Base-by-base conservation (phyloP, 2,113 vertebrate genomes). In the Hypanus sabinus region DNA sequence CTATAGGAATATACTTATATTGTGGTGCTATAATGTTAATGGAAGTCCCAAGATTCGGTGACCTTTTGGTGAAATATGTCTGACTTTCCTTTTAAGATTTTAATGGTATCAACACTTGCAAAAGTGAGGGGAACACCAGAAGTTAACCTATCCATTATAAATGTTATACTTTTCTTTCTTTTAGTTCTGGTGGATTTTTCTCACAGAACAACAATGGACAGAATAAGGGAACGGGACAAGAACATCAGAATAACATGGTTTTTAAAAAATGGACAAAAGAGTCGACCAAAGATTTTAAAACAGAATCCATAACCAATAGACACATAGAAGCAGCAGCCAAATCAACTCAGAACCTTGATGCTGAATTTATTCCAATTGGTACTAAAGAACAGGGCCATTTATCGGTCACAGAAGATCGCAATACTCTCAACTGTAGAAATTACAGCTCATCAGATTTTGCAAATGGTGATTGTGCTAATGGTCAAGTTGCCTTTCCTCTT, bases 151-250 rank as follows among this genome's bases (percentile, higher is more conserved):
- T 30, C 60, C 85, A 20, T 65, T 90, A 14, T 33, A 65, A 27
- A 30, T 68, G 16, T 90, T 88, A 46, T 85, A 90, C 60, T n/a
- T 33, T 73, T 73, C n/a, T 46, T 93, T 30, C 88, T 70, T 93
- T 73, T 24, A 93, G 91, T 93, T 73, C 91, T 24, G 71, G 70
- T 93, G 12, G 70, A 75, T 70, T 90, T 90, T 60, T 71, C 36
- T 75, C 91, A 73, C 91, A 73, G 12, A 73, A 38, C 38, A 93
- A 22, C 22, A 38, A 93, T 55, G 91, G 68, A 30, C 65, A 55
- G 20, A 93, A 71, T 38, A 36, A 75, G 22, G 71, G 30, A 55
- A 38, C 73, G 33, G 65, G 65, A 24, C 90, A 92, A 71, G 70
- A 75, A 55, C 38, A 30, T 33, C 55, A 55, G 55, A 65, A 90